Evolutionary conservation across 2,113 vertebrate genomes (phyloP).

Genomic region (Xiphophorus maculatus): DNA sequence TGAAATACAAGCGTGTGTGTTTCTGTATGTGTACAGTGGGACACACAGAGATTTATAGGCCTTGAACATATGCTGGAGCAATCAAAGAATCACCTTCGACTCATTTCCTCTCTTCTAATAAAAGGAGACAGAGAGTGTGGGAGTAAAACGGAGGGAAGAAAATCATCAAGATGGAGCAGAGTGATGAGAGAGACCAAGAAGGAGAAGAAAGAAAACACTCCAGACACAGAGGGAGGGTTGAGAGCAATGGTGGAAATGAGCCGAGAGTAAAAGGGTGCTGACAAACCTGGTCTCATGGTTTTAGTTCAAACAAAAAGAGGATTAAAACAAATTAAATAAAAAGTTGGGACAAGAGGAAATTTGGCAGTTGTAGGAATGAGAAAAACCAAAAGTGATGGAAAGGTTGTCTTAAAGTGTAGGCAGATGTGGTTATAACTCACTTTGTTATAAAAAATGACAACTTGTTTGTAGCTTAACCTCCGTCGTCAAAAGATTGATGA

Average conservation of each 20-base stretch:
- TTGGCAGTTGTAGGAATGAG: background rate
- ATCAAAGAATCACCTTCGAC: constrained; percentile 80
- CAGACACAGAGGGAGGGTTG: constrained; percentile 5
- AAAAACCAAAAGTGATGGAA: background rate
- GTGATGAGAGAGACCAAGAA: constrained; percentile 10
- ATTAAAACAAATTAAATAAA: background rate
- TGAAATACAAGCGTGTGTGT: constrained; percentile 17
- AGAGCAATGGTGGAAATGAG: constrained; percentile 7
- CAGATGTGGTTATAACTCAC: background rate
- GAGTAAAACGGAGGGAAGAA: constrained; percentile 6
- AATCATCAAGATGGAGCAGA: constrained; percentile 31
- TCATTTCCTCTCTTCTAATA: constrained; percentile 75
- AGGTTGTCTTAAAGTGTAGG: background rate
- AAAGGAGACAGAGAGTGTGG: constrained; percentile 52
- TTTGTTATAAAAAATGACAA: background rate
- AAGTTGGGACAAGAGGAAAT: background rate
- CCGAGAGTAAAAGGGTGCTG: constrained; percentile 1
- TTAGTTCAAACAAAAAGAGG: background rate
- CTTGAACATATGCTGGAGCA: constrained; percentile 76
- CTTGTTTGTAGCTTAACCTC: background rate
- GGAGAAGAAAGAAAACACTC: constrained; percentile 10
- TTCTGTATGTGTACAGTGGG: constrained; percentile 26
- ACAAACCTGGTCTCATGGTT: background rate
- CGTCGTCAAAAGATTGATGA: background rate
- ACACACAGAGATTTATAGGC: constrained; percentile 60